phyloP scores from a whole-genome alignment of 1,140 invertebrate species.

The Bombus consobrinus region DNA sequence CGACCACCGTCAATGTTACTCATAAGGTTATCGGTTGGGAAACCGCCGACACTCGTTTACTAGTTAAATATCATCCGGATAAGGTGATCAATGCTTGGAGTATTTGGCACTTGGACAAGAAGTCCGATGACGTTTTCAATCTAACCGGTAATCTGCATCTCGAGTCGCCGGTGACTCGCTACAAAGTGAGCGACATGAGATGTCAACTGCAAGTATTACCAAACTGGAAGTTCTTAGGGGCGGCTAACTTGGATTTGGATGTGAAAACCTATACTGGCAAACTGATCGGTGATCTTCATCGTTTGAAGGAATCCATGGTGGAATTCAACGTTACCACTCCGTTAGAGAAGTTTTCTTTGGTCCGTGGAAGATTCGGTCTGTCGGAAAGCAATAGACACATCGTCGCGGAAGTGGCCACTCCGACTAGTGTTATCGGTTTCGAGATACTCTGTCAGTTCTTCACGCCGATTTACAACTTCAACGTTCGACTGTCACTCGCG shows the following conservation, averaged over 20 bases:
- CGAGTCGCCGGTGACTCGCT: conserved; percentile 85
- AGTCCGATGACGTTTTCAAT: conserved; percentile 79
- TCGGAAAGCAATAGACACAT: conserved; percentile 87
- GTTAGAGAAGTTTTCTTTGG: conserved; percentile 85
- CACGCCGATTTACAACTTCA: conserved; percentile 86
- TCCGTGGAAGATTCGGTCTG: conserved; percentile 87
- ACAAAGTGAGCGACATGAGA: conserved; percentile 85
- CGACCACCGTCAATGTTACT: conserved; percentile 82
- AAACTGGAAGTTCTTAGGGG: conserved; percentile 85
- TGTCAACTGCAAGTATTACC: conserved; percentile 86
- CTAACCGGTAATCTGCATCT: conserved; percentile 84
- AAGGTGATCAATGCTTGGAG: conserved; percentile 84
- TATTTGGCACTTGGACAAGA: conserved; percentile 82
- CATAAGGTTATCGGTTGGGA: conserved; percentile 82
- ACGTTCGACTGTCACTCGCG: conserved; percentile 88
- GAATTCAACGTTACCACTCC: conserved; percentile 89
- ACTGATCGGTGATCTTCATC: conserved; percentile 73
- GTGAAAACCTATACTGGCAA: conserved; percentile 86
- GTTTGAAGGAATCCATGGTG: conserved; percentile 78
- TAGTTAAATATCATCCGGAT: conserved; percentile 82
- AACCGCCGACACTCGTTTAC: conserved; percentile 82
- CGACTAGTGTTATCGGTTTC: conserved; percentile 86
- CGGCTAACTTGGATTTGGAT: conserved; percentile 87
- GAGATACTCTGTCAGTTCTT: conserved; percentile 85
- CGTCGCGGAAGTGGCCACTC: conserved; percentile 87